Evolutionary conservation across 2,113 vertebrate species (phyloP), one percentile per base, ranked within the genome.

Genomic region (Excalfactoria chinensis): DNA sequence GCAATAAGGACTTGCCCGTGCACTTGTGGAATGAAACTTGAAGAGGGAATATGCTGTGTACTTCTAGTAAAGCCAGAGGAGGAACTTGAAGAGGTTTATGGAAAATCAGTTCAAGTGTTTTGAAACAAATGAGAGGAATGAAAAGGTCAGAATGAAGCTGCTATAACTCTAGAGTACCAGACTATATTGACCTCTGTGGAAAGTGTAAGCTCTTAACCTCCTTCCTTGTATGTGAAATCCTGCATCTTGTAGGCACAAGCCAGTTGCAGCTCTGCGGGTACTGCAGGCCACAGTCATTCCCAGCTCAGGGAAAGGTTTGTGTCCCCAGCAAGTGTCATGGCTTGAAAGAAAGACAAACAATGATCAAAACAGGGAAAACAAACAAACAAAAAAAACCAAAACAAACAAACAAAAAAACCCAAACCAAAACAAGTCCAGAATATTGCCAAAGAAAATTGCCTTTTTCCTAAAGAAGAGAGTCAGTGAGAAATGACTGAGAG

Each of bases 191-290:
- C 0, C 5, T 79, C 49, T 34, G 44, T 77, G 80, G 37, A 77
- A 28, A 7, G 37, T 37, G 73, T 70, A 84, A 69, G 25, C 23
- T 93, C 76, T 81, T 70, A 26, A 63, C 11, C 14, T 16, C 6
- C 5, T 9, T 69, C 23, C 35, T 48, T 23, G 2, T 70, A 13
- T 26, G 17, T 66, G 85, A 69, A 53, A 84, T 9, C 8, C n/a
- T n/a, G 10, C 35, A 26, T 59, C 53, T 62, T 76, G n/a, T n/a
- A 48, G 37, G 34, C 41, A 6, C 26, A 77, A 89, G 58, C 37
- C 34, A 23, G 13, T 17, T 84, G 55, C 49, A 66, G 32, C 64
- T 41, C 12, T 0, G 0, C n/a, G 37, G 15, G n/a, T 63, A 6
- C 40, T 66, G 2, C 28, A 41, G 16, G 9, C 8, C 59, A 4